These are phyloP conservation scores for Manis pentadactyla DNA, from an alignment of 2,797 vertebrate species.

Conservation along the genomic window DNA sequence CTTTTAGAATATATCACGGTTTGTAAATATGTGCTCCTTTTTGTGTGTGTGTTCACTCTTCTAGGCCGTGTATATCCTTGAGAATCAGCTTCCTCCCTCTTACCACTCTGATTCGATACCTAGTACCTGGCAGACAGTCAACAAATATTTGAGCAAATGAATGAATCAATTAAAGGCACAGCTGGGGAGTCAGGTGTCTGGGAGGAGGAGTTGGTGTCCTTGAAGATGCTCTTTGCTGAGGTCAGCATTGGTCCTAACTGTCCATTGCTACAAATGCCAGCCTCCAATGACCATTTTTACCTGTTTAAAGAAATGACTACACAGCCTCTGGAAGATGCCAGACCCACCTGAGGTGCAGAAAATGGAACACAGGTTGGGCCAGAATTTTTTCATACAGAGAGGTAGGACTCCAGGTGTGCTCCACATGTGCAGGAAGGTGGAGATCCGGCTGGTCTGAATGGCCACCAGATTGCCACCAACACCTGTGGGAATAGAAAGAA, in stretches of 20 bases:
- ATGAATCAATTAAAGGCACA: neutral
- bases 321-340: constrained; percentile 86
- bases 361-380: constrained; percentile 93
- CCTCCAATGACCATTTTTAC: neutral
- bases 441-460: constrained; percentile 97
- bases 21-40: neutral
- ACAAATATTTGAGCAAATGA: neutral
- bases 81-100: neutral
- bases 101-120: neutral
- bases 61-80: neutral
- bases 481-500: constrained; percentile 85
- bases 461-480: constrained; percentile 97
- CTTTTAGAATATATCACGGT: neutral
- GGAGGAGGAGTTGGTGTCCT: neutral
- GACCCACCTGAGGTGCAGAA: constrained; percentile 94
- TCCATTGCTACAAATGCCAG: neutral
- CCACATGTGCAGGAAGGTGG: constrained; percentile 96
- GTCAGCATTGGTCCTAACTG: neutral
- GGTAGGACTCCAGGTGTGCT: constrained; percentile 95
- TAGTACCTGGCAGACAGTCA: neutral
- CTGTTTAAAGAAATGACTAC: neutral
- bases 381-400: constrained; percentile 94
- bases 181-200: neutral
- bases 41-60: neutral
- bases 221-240: neutral